Percentiles rank a stretch among this genome's conserved stretches.
These are phyloP conservation scores for Stictonetta naevosa DNA, from an alignment of 2,113 vertebrate species.

Conservation along the genomic window DNA sequence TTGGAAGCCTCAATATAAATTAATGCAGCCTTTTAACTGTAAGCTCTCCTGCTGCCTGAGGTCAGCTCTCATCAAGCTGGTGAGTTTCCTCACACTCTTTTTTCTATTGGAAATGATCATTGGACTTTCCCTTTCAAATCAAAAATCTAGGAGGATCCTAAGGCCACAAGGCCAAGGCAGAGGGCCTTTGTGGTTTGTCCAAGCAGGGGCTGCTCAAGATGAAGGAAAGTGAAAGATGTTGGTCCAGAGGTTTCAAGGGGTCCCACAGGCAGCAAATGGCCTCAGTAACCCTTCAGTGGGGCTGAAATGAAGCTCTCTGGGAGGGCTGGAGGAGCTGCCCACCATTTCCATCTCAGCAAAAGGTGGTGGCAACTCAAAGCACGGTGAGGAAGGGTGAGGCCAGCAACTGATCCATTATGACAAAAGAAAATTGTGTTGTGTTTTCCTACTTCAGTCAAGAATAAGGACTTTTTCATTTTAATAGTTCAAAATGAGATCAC, in stretches of 20 bases:
- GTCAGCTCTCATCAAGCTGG: neutral
- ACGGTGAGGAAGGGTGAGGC: neutral
- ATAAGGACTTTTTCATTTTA: neutral
- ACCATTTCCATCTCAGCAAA: neutral
- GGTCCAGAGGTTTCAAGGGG: neutral
- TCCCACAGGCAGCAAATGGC: neutral
- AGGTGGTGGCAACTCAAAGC: neutral
- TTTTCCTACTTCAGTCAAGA: neutral
- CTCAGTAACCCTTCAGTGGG: neutral
- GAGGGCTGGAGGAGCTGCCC: neutral
- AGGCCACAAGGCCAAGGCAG: neutral
- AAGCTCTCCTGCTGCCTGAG: neutral
- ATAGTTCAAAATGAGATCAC: rapidly evolving
- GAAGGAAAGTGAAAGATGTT: neutral
- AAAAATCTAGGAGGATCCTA: neutral
- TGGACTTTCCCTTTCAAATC: neutral
- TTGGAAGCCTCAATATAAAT: neutral
- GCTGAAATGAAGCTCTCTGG: neutral
- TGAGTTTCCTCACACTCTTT: neutral
- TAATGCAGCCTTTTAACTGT: neutral
- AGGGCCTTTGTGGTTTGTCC: neutral
- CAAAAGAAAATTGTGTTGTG: neutral
- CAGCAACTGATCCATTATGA: neutral
- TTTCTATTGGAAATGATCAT: neutral
- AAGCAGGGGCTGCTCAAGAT: neutral